Percentiles rank a stretch among this genome's conserved stretches.
Conservation (phyloP, 2,888 invertebrate species). For the Agonopterix heracliana region DNA sequence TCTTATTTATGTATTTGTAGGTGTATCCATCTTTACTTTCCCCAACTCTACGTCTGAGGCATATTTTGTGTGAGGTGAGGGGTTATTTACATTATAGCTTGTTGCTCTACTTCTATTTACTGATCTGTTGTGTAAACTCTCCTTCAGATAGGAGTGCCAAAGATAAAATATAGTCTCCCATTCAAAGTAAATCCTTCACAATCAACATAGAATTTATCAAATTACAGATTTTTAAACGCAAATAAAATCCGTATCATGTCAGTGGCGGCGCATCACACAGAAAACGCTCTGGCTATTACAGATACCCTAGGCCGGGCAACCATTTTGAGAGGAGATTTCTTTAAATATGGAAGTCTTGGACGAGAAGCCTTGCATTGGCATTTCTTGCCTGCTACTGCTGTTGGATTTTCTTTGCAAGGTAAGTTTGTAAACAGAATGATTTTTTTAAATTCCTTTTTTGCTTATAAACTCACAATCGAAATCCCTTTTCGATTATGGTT, state of each 20-base stretch:
- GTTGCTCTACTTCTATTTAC: too few relatives aligned
- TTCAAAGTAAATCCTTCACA: background rate
- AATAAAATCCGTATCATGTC: conserved; percentile 47
- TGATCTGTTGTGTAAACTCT: too few relatives aligned
- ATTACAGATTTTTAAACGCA: conserved; percentile 44
- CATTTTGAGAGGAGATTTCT: conserved; percentile 51
- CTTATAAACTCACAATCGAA: too few relatives aligned
- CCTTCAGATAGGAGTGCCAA: too few relatives aligned
- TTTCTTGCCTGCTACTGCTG: conserved; percentile 52
- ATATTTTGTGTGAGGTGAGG: too few relatives aligned
- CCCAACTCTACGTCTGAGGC: too few relatives aligned
- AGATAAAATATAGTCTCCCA: too few relatives aligned
- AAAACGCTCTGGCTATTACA: conserved; percentile 47
- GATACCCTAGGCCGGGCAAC: conserved; percentile 58
- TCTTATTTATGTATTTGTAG: too few relatives aligned
- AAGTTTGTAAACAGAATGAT: too few relatives aligned
- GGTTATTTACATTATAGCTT: too few relatives aligned
- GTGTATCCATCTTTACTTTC: too few relatives aligned
- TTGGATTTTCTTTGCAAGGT: conserved; percentile 61
- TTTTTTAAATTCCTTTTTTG: too few relatives aligned
- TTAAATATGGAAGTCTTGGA: conserved; percentile 34
- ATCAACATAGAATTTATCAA: background rate
- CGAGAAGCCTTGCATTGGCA: conserved; percentile 67
- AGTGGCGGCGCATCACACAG: conserved; percentile 52
- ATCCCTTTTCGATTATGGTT: background rate